Evolutionary conservation across 2,797 vertebrate genomes (phyloP), one percentile per base, ranked within the genome.

Genomic region (Halcyon leucocephala): DNA sequence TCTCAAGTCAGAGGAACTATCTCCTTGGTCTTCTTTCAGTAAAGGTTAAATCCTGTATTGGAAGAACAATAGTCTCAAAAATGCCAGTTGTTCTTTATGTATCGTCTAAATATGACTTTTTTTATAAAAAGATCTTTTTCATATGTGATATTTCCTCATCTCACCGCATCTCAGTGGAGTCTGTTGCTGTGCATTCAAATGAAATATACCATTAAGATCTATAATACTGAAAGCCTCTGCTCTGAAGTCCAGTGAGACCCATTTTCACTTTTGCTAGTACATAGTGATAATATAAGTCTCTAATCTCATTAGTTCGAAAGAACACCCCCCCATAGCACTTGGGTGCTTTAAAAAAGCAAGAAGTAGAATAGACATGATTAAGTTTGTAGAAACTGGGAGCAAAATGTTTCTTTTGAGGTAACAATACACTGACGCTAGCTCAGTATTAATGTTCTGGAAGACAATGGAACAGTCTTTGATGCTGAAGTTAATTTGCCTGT

Each of bases 281-380:
- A 44, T 29, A 70, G 76, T 70, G 70, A 66, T 94, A 91, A 83
- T 8, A 0, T 74, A 66, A 84, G 39, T 86, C 91, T 93, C 89
- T 93, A 88, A 95, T 94, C 94, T 95, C 89, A 93, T 94, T 95
- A 93, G 77, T 88, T 95, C 2, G 3, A 66, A 90, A 90, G 79
- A 96, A 91, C 42, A 91, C 42, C 64, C 55, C 33, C 48, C 52
- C 33, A 12, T 76, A 90, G 60, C 85, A 58, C 66, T 89, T 60
- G 55, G 39, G 35, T 95, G 62, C 85, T 91, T 81, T 94, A 66
- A 86, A 95, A 91, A 91, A 77, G 51, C 77, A 82, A 82, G 44
- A 76, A 67, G 28, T 74, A 90, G 67, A 88, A 84, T 60, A 95
- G 65, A 49, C 29, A 15, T 82, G 22, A 90, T 95, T 82, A 79